phyloP scores from a whole-genome alignment of 92 coral and sea anemone species.

The Bergia sp. region DNA sequence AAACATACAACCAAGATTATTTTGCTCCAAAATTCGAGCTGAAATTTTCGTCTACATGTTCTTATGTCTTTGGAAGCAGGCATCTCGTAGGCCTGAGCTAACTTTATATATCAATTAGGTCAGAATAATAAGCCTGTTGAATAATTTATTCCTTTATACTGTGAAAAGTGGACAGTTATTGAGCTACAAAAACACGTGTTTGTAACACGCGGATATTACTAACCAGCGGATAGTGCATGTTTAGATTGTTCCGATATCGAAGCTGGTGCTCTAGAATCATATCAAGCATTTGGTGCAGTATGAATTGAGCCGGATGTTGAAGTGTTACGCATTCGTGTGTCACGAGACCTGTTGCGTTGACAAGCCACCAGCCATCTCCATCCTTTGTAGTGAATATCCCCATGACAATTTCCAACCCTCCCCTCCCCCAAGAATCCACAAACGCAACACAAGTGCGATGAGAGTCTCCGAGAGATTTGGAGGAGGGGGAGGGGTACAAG shows the following conservation, averaged over 20 bases:
- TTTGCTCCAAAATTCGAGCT: not conserved
- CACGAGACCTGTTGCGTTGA: slow-evolving; percentile 21
- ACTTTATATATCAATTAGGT: slow-evolving; percentile 50
- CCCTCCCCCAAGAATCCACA: not conserved
- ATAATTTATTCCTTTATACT: slow-evolving; percentile 50
- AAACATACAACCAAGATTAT: not conserved
- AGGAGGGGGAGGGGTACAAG: too few species aligned
- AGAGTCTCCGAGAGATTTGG: too few species aligned
- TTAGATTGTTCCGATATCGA: not conserved
- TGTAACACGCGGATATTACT: slow-evolving; percentile 3
- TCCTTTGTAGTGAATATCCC: slow-evolving; percentile 23
- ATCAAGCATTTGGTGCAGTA: too few species aligned
- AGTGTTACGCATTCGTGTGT: slow-evolving; percentile 16
- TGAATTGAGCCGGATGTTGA: not conserved
- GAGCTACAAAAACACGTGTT: slow-evolving; percentile 22
- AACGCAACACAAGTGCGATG: not conserved
- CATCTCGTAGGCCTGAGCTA: slow-evolving; percentile 33
- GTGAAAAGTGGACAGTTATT: slow-evolving; percentile 3
- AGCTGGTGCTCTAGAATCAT: not conserved
- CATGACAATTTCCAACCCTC: not conserved
- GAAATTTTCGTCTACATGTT: not conserved
- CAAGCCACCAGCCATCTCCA: slow-evolving; percentile 30
- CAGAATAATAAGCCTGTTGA: slow-evolving; percentile 49
- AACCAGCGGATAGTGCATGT: not conserved
- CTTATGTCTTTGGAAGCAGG: slow-evolving; percentile 2